These are phyloP conservation scores for Atrichornis clamosus DNA, from an alignment of 2,113 vertebrate species.

Conservation along the genomic window DNA sequence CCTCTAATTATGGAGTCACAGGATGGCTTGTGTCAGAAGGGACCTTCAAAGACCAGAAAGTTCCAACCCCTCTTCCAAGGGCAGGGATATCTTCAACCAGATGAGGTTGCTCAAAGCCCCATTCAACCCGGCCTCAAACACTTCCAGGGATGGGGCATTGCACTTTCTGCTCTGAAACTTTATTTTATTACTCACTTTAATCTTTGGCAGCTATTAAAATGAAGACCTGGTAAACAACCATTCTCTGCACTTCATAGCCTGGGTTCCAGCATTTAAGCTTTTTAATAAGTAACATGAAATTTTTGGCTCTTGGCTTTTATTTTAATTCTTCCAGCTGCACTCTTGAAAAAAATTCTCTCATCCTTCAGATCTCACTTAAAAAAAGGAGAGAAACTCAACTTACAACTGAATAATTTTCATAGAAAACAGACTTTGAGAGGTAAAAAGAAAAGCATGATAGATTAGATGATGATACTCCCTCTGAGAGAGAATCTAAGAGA, in stretches of 20 bases:
- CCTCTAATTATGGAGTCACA: background rate
- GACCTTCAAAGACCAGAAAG: background rate
- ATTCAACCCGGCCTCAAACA: background rate
- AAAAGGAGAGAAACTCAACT: background rate
- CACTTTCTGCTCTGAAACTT: background rate
- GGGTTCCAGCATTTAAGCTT: background rate
- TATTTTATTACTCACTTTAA: background rate
- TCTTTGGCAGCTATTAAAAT: background rate
- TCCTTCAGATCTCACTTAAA: background rate
- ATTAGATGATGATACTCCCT: background rate
- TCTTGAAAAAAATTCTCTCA: slow-evolving; percentile 16
- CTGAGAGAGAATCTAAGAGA: background rate
- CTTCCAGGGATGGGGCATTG: background rate
- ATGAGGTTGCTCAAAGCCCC: background rate
- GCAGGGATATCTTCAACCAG: background rate
- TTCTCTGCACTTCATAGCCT: background rate
- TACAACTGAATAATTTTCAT: background rate
- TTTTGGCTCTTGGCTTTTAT: background rate
- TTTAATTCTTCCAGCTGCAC: background rate
- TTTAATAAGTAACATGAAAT: background rate
- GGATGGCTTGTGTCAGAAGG: background rate
- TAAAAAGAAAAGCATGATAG: background rate
- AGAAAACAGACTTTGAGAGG: background rate
- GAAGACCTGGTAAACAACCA: background rate
- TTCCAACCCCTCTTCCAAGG: background rate